A percentile compares a stretch with the other conserved stretches of the same genome.
These are phyloP conservation scores for Drosophila meridiana DNA, from an alignment of 2,888 invertebrate genomes.

Conservation along the genomic window DNA sequence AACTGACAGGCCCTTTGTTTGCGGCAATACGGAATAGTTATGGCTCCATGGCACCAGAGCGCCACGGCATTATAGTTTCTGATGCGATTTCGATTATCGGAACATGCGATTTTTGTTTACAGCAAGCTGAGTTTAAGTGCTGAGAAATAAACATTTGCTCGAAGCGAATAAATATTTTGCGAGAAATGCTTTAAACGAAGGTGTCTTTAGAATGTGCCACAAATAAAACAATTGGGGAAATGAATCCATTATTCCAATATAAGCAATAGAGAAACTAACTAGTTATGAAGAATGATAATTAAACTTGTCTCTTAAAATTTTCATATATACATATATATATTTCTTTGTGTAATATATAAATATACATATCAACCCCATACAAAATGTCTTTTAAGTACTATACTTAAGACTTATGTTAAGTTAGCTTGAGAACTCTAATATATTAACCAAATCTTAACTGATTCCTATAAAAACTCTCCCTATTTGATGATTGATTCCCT, in stretches of 20 bases:
- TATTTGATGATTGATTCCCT: background rate
- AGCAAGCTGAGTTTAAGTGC: conserved; percentile 38
- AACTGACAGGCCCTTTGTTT: conserved; percentile 66
- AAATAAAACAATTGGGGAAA: background rate
- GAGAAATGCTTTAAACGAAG: background rate
- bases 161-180: conserved; percentile 52
- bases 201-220: background rate
- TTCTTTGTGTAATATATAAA: no score
- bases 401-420: no score
- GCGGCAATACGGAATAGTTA: conserved; percentile 31
- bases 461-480: background rate
- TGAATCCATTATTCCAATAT: background rate
- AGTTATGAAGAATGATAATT: background rate
- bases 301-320: background rate
- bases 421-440: no score
- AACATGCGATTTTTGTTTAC: conserved; percentile 65
- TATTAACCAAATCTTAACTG: no score
- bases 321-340: no score
- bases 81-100: conserved; percentile 61
- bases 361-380: no score
- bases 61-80: conserved; percentile 28
- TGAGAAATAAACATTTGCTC: conserved; percentile 70
- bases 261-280: background rate
- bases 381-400: no score
- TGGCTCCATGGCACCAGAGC: conserved; percentile 13